Percentiles rank a stretch among this genome's conserved stretches.
Conservation (phyloP, 37 sponge, comb jelly and placozoan species). For the Beroe ovata region DNA sequence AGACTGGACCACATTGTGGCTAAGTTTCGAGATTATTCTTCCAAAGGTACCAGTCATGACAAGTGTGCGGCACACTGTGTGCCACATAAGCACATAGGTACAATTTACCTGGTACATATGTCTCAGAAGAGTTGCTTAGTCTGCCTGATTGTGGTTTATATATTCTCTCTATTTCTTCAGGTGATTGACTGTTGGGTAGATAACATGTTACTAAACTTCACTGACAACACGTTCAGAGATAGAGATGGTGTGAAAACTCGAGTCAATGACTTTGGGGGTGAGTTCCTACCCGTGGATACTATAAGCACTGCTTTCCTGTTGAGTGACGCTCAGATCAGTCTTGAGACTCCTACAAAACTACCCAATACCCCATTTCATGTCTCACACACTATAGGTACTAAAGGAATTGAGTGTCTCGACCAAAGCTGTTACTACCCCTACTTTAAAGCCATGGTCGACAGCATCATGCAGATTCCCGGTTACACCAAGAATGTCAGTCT, state of each 20-base stretch:
- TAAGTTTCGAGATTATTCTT: slow-evolving; percentile 25
- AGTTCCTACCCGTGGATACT: not conserved
- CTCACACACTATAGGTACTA: too few species aligned
- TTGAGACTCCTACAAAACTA: too few species aligned
- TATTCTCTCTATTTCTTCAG: not conserved
- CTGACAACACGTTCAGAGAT: not conserved
- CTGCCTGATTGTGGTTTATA: not conserved
- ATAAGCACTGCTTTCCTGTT: too few species aligned
- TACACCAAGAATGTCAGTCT: slow-evolving; percentile 20
- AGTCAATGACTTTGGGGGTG: slow-evolving; percentile 58
- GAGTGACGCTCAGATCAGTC: too few species aligned
- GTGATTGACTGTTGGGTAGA: slow-evolving; percentile 65
- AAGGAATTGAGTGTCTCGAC: slow-evolving; percentile 19
- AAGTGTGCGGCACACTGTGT: too few species aligned
- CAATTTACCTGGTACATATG: too few species aligned
- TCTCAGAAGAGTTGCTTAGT: not conserved
- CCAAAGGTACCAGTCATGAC: slow-evolving; percentile 50
- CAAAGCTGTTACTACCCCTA: slow-evolving; percentile 58
- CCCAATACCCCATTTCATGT: too few species aligned
- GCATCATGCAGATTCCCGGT: slow-evolving; percentile 20
- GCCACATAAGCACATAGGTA: too few species aligned
- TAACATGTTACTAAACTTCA: slow-evolving; percentile 63
- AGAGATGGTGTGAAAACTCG: slow-evolving; percentile 37
- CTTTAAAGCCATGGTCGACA: slow-evolving; percentile 30
- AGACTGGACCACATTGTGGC: slow-evolving; percentile 32